Evolutionary conservation across 2,888 invertebrate genomes (phyloP), one percentile per base, ranked within the genome.

Genomic region (Deilephila elpenor): DNA sequence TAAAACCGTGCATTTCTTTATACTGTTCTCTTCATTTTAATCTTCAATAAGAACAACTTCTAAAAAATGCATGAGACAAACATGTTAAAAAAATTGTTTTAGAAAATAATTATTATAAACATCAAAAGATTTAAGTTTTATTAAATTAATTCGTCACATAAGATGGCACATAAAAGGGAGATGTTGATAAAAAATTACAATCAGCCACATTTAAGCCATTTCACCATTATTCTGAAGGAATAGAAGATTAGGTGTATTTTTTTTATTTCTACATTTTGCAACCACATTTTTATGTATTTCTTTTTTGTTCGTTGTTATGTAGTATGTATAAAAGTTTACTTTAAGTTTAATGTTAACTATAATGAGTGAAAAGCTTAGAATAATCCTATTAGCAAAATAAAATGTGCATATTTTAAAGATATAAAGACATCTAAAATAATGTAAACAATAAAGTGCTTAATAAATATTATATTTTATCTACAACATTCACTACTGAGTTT

Each of bases 81-180:
- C 44, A 44, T 44, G 14, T 44, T 11, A 44, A 44, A 44, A 14
- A 11, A 0, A 14, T 44, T 44, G 11, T 44, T 44, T 44, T 44
- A 0, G 44, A 14, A 44, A 44, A 11, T 44, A 44, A 44, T 3
- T 14, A 1, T 14, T 44, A 0, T 11, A 14, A 3, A 3, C 11
- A 11, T 11, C 1, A 44, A 44, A 44, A 44, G 44, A 56, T n/a
- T 56, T 56, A n/a, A 56, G 17, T n/a, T 17, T 56, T n/a, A 64
- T 20, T 37, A 64, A 11, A 20, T n/a, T 62, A 20, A 11, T 64
- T 64, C 64, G 64, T 64, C 37, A 44, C 44, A 44, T 20, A 64
- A 67, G 5, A 67, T 67, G 67, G 67, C 67, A 67, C 67, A n/a
- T 56, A 56, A 44, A 67, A 51, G 67, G 67, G 51, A 67, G 67